phyloP scores from a whole-genome alignment of 1,140 invertebrate genomes.

The Drosophila nebulosa region DNA sequence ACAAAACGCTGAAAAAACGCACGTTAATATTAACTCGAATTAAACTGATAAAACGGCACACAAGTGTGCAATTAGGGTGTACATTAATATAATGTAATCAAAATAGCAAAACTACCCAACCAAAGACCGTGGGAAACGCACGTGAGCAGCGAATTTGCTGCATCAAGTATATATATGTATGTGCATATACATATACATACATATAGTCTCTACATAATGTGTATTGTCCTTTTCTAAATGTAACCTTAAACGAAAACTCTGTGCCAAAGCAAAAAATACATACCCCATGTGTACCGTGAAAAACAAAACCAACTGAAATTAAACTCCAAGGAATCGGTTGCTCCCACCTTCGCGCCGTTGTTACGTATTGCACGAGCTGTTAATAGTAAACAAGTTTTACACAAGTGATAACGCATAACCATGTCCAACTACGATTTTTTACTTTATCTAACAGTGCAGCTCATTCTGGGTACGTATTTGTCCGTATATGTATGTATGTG shows the following conservation, averaged over 20 bases:
- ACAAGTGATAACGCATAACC: slow-evolving; percentile 51
- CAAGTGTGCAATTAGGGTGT: background rate
- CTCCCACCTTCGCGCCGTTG: slow-evolving; percentile 21
- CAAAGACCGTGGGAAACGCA: slow-evolving; percentile 36
- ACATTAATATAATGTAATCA: background rate
- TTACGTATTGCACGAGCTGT: slow-evolving; percentile 53
- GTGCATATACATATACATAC: slow-evolving; percentile 33
- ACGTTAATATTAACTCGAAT: background rate
- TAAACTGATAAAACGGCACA: background rate
- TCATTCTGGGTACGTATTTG: slow-evolving; percentile 61
- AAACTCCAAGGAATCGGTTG: slow-evolving; percentile 4
- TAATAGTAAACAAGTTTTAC: slow-evolving; percentile 60
- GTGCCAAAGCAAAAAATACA: slow-evolving; percentile 27
- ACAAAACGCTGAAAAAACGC: too few species aligned
- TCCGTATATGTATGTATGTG: background rate
- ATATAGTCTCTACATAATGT: slow-evolving; percentile 33
- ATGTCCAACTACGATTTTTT: slow-evolving; percentile 56
- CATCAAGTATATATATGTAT: background rate
- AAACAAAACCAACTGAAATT: slow-evolving; percentile 3
- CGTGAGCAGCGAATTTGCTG: slow-evolving; percentile 55
- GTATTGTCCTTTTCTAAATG: slow-evolving; percentile 11
- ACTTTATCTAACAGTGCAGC: slow-evolving; percentile 66
- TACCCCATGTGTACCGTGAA: background rate
- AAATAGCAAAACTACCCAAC: background rate
- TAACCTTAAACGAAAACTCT: slow-evolving; percentile 24